These are phyloP conservation scores for Rhyacichthys aspro DNA, from an alignment of 2,797 vertebrate genomes.

Conservation along the genomic window DNA sequence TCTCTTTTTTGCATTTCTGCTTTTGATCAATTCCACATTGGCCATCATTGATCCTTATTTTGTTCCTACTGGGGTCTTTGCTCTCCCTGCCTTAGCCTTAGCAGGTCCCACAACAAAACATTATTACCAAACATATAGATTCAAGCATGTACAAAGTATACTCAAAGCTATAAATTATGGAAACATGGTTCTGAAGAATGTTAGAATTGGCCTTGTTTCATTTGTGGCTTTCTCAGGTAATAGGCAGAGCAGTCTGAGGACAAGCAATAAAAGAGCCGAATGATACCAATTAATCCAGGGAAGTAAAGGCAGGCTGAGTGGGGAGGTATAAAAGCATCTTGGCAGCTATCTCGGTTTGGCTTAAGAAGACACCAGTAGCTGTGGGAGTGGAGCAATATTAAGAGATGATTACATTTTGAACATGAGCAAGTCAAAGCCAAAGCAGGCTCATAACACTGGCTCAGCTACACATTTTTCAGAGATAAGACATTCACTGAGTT, in stretches of 20 bases:
- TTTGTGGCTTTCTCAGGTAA: constrained; percentile 13
- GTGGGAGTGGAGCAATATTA: constrained; percentile 53
- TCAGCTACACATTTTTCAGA: constrained; percentile 16
- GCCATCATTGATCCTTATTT: no score
- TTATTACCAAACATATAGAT: no score
- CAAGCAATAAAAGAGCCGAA: constrained; percentile 26
- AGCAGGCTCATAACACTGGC: constrained; percentile 37
- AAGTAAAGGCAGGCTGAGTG: constrained; percentile 33
- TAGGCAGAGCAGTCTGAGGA: constrained; percentile 8
- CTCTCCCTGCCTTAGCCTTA: no score
- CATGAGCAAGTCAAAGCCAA: constrained; percentile 54
- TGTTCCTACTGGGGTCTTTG: no score
- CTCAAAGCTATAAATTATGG: no score
- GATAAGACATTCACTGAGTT: constrained; percentile 28
- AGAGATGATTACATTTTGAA: constrained; percentile 55
- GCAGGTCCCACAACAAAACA: no score
- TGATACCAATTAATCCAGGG: constrained; percentile 28
- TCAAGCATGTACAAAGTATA: no score
- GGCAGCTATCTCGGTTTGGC: constrained; percentile 41
- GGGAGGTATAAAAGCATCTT: constrained; percentile 36
- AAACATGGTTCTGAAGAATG: no score
- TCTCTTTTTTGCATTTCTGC: no score
- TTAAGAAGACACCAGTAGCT: constrained; percentile 35
- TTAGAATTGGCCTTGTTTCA: not conserved
- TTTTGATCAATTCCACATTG: no score